Percentiles rank a stretch among this genome's conserved stretches.
These are phyloP conservation scores for Paralinhomoeus sp. DNA, from an alignment of 2,888 invertebrate species.

Conservation along the genomic window DNA sequence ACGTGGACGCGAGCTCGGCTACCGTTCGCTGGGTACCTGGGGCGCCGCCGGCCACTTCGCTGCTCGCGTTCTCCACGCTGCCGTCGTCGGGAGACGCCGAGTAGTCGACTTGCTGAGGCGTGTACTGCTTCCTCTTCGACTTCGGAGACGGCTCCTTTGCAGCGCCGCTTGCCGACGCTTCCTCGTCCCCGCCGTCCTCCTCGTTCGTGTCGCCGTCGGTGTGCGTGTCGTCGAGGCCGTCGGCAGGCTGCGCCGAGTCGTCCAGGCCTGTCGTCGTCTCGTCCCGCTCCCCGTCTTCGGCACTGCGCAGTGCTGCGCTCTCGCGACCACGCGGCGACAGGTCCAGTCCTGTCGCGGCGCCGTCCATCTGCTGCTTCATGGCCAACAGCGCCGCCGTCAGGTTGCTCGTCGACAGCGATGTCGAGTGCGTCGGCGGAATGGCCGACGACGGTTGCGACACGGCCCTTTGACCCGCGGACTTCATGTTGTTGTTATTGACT, in stretches of 20 bases:
- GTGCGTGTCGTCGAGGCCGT: neutral
- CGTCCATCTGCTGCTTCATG: constrained; percentile 7
- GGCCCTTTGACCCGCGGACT: no score
- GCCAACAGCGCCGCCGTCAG: constrained; percentile 4
- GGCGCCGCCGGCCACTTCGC: neutral
- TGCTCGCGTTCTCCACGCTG: constrained; percentile 8
- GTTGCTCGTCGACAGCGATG: no score
- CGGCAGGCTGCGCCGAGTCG: constrained; percentile 1
- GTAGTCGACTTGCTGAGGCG: constrained; percentile 57
- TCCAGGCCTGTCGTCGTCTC: no score
- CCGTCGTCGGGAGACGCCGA: constrained; percentile 6
- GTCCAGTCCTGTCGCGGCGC: no score
- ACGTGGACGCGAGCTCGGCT: no score
- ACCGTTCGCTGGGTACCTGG: no score
- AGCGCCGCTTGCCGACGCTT: no score
- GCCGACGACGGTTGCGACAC: no score
- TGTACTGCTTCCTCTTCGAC: constrained; percentile 70
- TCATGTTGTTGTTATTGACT: neutral
- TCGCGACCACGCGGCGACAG: no score
- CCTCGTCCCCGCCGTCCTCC: neutral
- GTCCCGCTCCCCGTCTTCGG: no score
- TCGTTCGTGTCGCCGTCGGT: constrained; percentile 2
- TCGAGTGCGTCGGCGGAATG: no score
- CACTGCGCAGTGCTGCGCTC: no score
- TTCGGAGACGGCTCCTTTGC: constrained; percentile 23